A percentile compares a stretch with the other conserved stretches of the same genome.
Evolutionary conservation across 1,140 invertebrate genomes (phyloP).

Genomic region (Panonychus citri): DNA sequence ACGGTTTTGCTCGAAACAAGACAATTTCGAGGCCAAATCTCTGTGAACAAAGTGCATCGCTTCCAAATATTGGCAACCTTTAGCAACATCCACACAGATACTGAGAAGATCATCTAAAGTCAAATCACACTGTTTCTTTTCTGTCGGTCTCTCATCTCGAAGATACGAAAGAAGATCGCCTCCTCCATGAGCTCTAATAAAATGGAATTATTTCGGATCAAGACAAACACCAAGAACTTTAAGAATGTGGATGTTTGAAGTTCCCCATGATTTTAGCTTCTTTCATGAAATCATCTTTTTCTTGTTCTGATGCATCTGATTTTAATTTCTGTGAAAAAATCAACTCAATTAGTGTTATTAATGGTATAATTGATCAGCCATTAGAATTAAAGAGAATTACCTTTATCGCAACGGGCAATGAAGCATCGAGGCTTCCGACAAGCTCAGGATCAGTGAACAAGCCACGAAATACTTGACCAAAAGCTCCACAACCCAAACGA

Average conservation of each 20-base stretch:
- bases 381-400: no score
- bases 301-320: slow-evolving; percentile 64
- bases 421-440: background rate
- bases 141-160: slow-evolving; percentile 19
- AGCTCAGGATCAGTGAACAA: background rate
- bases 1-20: slow-evolving; percentile 49
- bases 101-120: slow-evolving; percentile 54
- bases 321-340: slow-evolving; percentile 43
- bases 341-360: no score
- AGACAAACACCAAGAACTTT: slow-evolving; percentile 75
- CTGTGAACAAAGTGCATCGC: slow-evolving; percentile 84
- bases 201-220: slow-evolving; percentile 72
- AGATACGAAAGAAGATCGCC: slow-evolving; percentile 80
- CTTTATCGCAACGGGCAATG: background rate
- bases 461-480: background rate
- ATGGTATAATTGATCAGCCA: no score
- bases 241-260: slow-evolving; percentile 84
- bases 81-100: slow-evolving; percentile 82
- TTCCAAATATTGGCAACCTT: slow-evolving; percentile 71
- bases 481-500: background rate
- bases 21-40: slow-evolving; percentile 82
- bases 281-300: slow-evolving; percentile 82
- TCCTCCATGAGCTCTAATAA: slow-evolving; percentile 92
- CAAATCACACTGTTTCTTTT: slow-evolving; percentile 22
- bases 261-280: slow-evolving; percentile 92